Evolutionary conservation across 2,113 vertebrate species (phyloP), one percentile per base, ranked within the genome.

Genomic region (Phylloscopus trochiloides): DNA sequence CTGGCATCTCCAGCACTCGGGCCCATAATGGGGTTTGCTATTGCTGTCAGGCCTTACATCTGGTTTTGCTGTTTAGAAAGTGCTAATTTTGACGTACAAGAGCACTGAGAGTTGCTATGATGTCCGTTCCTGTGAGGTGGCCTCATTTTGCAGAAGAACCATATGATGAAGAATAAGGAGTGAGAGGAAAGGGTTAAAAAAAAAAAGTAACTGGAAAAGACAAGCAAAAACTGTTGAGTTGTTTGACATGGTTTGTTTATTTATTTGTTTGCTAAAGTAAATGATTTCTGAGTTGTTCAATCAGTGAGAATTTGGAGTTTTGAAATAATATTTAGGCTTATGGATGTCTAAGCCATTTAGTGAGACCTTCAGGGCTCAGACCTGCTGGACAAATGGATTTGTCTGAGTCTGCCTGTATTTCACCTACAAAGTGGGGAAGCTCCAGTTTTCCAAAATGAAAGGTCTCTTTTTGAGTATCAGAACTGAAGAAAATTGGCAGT

Each of bases 61-160:
- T 79, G 42, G 1, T 63, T 91, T 91, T 79, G 26, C 31, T 91
- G 77, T 59, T 54, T 42, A 86, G 51, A 68, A 93, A 71, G 38
- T 43, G 21, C 16, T 88, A 34, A 9, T 78, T 96, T 40, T 87
- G 48, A 91, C 68, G 31, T 78, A 36, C 34, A 86, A 54, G 29
- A 77, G 16, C 20, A 32, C 21, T 70, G 62, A 79, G 20, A 50
- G 10, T 14, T 89, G 22, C 8, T 55, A 29, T 57, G 55, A 79
- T 14, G 18, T 42, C 36, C 34, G 10, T 50, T 72, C 55, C 36
- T 83, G 10, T 38, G 42, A 82, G 34, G 21, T 51, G 36, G 57
- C 17, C 15, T 52, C 28, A 14, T 65, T 82, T 63, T 79, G 32
- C n/a, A 62, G 22, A 45, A 36, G 48, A 75, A 45, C 7, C 6